phyloP scores from a whole-genome alignment of 2,797 vertebrate species.

The Peromyscus attwateri region DNA sequence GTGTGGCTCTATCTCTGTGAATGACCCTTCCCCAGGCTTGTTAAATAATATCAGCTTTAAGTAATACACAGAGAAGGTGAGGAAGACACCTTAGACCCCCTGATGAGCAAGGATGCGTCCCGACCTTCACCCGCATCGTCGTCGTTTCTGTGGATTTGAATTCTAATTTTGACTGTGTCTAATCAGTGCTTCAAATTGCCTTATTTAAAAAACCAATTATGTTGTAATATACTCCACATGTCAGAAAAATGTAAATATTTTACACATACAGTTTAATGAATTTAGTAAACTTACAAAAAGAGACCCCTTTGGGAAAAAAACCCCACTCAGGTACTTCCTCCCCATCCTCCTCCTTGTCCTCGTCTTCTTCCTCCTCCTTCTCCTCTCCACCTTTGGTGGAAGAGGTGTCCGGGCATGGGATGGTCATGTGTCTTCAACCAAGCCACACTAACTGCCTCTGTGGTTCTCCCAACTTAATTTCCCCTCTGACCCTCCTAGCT shows the following conservation, averaged over 20 bases:
- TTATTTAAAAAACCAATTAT: not conserved
- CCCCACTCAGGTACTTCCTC: not conserved
- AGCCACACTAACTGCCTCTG: not conserved
- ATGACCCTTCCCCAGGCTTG: slow-evolving; percentile 69
- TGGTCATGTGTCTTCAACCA: not conserved
- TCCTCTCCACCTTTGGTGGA: not conserved
- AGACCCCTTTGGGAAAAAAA: not conserved
- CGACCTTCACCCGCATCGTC: not conserved
- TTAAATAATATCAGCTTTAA: slow-evolving; percentile 68
- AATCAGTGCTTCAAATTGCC: not conserved
- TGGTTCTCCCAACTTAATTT: not conserved
- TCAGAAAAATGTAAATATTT: not conserved
- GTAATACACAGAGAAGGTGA: slow-evolving; percentile 10
- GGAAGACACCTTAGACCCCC: not conserved
- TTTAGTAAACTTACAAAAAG: not conserved
- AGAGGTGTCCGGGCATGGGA: not conserved
- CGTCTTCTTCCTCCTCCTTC: not conserved
- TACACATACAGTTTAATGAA: not conserved
- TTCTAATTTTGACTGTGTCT: not conserved
- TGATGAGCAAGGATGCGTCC: not conserved
- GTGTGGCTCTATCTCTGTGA: slow-evolving; percentile 76
- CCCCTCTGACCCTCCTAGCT: not conserved
- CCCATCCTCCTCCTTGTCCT: not conserved
- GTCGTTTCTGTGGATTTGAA: slow-evolving; percentile 17
- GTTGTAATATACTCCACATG: not conserved